Conservation (phyloP, 2,797 vertebrate species). For the Muraenolepis orangiensis region DNA sequence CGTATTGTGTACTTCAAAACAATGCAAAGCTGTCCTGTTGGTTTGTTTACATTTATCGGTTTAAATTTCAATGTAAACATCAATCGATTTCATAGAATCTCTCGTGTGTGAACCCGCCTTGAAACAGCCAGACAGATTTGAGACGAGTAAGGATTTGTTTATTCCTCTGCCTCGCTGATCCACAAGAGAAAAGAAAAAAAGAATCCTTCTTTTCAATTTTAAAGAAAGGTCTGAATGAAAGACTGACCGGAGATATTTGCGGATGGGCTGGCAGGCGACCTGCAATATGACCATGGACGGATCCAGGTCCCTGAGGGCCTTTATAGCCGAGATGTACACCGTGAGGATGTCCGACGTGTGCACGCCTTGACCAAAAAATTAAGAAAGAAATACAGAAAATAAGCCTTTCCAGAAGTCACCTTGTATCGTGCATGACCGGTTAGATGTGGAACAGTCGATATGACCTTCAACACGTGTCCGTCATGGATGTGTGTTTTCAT, state of each 20-base stretch:
- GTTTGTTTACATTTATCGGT: neutral
- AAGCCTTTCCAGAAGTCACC: neutral
- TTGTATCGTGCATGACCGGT: neutral
- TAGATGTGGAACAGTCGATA: neutral
- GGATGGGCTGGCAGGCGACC: conserved; percentile 93
- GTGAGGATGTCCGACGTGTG: conserved; percentile 97
- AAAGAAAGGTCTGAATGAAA: no score
- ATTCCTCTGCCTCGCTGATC: neutral
- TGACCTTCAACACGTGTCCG: neutral
- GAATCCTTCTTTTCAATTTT: no score
- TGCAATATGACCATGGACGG: conserved; percentile 97
- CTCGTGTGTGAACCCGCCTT: neutral
- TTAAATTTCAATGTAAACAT: neutral
- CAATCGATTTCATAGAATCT: neutral
- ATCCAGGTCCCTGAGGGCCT: conserved; percentile 90
- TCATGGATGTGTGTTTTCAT: neutral
- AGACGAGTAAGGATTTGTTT: neutral
- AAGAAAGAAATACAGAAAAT: neutral
- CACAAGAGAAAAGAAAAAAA: no score
- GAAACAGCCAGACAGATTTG: neutral
- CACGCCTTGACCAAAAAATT: conserved; percentile 76
- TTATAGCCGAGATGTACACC: conserved; percentile 96
- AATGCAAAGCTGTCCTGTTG: neutral
- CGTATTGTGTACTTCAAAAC: neutral
- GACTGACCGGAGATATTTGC: conserved; percentile 89